Evolutionary conservation across 2,113 vertebrate genomes (phyloP).

Genomic region (Centrocercus urophasianus): DNA sequence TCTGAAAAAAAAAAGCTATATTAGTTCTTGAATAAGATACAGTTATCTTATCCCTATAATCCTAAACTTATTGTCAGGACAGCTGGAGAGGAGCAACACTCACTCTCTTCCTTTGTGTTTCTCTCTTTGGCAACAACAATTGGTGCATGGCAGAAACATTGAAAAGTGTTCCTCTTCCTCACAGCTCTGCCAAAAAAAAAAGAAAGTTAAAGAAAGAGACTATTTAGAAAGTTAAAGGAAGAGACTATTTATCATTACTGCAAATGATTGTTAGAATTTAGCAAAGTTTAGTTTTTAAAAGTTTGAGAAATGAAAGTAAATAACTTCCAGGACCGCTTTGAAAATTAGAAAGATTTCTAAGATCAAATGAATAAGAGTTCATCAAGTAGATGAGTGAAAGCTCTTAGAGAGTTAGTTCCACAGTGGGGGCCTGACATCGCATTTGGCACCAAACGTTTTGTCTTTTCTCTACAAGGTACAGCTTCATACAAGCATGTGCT

Average conservation of each 20-base stretch:
- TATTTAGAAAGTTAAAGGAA: slow-evolving; percentile 10
- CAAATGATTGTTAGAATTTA: background rate
- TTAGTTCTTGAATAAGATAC: background rate
- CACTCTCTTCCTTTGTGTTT: slow-evolving; percentile 19
- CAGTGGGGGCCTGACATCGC: background rate
- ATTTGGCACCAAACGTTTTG: background rate
- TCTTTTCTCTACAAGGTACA: background rate
- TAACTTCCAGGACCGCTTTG: background rate
- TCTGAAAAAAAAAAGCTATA: background rate
- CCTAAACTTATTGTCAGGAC: slow-evolving; percentile 23
- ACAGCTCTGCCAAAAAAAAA: background rate
- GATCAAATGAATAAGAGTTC: background rate
- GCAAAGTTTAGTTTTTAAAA: background rate
- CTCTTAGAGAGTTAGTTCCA: background rate
- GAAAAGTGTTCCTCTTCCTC: background rate
- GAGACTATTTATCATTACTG: background rate
- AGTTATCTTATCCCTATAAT: slow-evolving; percentile 7
- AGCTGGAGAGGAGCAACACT: slow-evolving; percentile 7
- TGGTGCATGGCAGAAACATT: background rate
- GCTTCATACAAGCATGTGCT: background rate
- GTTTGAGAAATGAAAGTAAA: background rate
- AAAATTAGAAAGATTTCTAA: background rate
- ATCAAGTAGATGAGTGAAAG: background rate
- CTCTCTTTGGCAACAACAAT: background rate
- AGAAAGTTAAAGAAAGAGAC: background rate